Evolutionary conservation across 2,113 vertebrate genomes (phyloP).

Genomic region (Cyanistes caeruleus): DNA sequence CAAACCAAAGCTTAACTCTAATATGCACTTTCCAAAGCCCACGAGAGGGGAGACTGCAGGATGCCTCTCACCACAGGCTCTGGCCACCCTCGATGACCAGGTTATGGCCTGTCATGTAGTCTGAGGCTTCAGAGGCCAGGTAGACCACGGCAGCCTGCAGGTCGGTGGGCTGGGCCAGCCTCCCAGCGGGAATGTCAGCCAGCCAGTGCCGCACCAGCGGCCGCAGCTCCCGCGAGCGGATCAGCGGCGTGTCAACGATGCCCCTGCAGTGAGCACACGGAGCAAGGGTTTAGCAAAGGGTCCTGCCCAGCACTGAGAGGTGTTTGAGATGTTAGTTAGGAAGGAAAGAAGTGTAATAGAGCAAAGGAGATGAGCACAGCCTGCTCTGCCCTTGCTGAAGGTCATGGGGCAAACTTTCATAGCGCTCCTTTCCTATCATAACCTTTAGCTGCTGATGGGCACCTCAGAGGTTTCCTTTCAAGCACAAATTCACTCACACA

Average conservation of each 20-base stretch:
- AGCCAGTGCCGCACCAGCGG: slow-evolving; percentile 84
- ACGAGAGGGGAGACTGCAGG: background rate
- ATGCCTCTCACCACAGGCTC: slow-evolving; percentile 78
- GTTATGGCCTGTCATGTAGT: slow-evolving; percentile 90
- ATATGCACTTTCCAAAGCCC: rapidly evolving
- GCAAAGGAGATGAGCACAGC: background rate
- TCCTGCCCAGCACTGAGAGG: background rate
- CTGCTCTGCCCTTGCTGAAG: background rate
- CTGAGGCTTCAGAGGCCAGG: slow-evolving; percentile 84
- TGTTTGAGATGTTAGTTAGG: rapidly evolving
- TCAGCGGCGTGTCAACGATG: slow-evolving; percentile 86
- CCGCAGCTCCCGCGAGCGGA: slow-evolving; percentile 80
- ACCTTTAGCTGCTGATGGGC: rapidly evolving
- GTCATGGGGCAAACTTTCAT: background rate
- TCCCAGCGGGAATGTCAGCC: slow-evolving; percentile 82
- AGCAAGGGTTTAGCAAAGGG: rapidly evolving
- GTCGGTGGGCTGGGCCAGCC: slow-evolving; percentile 85
- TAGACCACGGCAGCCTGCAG: slow-evolving; percentile 85
- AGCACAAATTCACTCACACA: background rate
- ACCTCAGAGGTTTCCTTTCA: background rate
- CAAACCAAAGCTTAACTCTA: background rate
- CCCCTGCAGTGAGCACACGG: slow-evolving; percentile 61
- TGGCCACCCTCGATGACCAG: slow-evolving; percentile 89
- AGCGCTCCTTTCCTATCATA: rapidly evolving
- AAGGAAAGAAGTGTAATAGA: rapidly evolving